Base-by-base conservation (phyloP, 2,888 invertebrate species). In the Globia sparganii region DNA sequence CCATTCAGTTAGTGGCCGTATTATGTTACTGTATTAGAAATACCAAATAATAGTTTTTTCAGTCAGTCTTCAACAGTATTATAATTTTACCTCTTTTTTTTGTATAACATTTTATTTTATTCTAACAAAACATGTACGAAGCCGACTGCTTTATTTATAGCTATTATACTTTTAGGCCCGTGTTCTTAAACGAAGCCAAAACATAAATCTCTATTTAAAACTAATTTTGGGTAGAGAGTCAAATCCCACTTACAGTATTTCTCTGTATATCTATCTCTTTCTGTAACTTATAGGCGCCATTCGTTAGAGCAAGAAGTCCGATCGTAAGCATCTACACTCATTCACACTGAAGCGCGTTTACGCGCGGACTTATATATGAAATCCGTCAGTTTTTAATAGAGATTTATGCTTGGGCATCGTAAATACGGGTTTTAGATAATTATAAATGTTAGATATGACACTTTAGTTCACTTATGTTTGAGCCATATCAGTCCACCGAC, bases 401-500 rank as follows among this genome's bases (percentile, higher is more conserved):
- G 31, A 62, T 73, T 31, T 6, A 34, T 53, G 40, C 18, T 75
- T 75, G 31, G 21, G 9, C 21, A 43, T 73, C 40, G 25, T 21
- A 4, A 31, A 40, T 21, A 49, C 53, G 72, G 46, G 62, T 46
- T 40, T 64, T 83, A 75, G 71, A 75, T 82, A 71, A n/a, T 56
- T 49, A 28, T 59, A 58, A 40, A 72, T 65, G 40, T 77, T 66
- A 85, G 69, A 49, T 46, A 68, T 58, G 25, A 46, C 71, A 82
- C 71, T 69, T 66, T 59, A 65, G 65, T 85, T 78, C 64, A 81
- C 53, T 49, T 62, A 56, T 56, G 18, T 21, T 65, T 59, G 83
- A 89, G 93, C 93, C 93, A 93, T 94, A 91, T 87, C 88, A 89
- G 65, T 92, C 94, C 94, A 94, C 94, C 94, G 93, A 93, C 72